Conservation (phyloP, 2,797 vertebrate genomes). For the Poecilia wingei region DNA sequence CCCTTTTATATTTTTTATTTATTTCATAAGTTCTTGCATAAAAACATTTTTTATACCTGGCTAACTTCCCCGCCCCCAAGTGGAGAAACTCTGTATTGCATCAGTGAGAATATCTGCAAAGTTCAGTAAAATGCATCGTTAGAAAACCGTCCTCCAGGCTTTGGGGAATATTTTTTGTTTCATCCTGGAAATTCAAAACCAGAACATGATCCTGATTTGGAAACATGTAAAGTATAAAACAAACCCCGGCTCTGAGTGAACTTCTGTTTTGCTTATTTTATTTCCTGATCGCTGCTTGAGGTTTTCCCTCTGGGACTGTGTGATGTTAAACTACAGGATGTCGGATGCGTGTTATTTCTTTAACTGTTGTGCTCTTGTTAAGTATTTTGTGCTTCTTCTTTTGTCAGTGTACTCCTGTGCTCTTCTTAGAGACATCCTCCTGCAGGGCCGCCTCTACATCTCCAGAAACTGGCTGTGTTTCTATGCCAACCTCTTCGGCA, state of each 20-base stretch:
- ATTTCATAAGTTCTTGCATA: background rate
- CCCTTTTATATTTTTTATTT: background rate
- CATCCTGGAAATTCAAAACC: background rate
- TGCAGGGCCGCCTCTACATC: constrained; percentile 96
- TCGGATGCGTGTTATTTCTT: background rate
- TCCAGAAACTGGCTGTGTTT: constrained; percentile 98
- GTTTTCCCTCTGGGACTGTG: background rate
- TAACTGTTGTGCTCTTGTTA: background rate
- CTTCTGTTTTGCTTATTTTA: background rate
- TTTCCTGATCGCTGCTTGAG: background rate
- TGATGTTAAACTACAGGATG: too few species aligned
- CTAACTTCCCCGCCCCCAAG: background rate
- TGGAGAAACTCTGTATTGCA: background rate
- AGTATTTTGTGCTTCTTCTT: constrained; percentile 35
- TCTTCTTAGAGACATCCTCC: constrained; percentile 93
- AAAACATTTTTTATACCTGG: background rate
- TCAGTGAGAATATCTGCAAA: background rate
- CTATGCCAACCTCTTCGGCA: constrained; percentile 96
- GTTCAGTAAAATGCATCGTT: background rate
- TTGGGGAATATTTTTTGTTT: background rate
- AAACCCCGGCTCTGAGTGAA: background rate
- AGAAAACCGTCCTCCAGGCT: background rate
- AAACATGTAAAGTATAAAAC: background rate
- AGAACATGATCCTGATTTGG: background rate
- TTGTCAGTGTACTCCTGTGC: constrained; percentile 93